Base-by-base conservation (phyloP, 2,113 vertebrate genomes). In the Corydoras sp. region DNA sequence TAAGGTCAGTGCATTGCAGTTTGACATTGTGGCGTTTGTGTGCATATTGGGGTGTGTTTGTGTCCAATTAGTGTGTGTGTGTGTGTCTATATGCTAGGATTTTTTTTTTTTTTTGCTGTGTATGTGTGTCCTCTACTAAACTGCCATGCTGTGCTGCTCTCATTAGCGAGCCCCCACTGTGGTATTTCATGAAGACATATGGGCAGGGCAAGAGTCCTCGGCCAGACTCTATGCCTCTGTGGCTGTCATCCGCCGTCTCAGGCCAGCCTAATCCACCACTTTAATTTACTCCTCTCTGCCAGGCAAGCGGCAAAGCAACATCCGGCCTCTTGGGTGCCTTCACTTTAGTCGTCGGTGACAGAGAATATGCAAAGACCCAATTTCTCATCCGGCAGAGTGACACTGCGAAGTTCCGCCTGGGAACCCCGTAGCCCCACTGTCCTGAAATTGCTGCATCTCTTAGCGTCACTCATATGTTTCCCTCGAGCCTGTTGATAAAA, bases 241-340 rank as follows among this genome's bases (percentile, higher is more conserved):
- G 89, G 91, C 91, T 96, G 93, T 95, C 95, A 94, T 89, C 92
- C 88, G 88, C 90, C 90, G 91, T 97, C 92, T 91, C 80, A 56
- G 82, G 89, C 88, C 83, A 86, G 88, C 88, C 88, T 94, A 92
- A 95, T 94, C 93, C 90, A 89, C 58, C 87, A 88, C 93, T 95
- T 96, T 98, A 95, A 97, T 96, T 96, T 93, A 93, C 93, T 93
- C 89, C 87, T 91, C 90, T 90, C 89, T 89, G 85, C 88, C 89
- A 88, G 89, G 89, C 89, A 85, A 89, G 90, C 86, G 84, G 77
- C 89, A 69, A 92, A 91, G 90, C 89, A 91, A 90, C 83, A 83
- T 69, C 83, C 75, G 87, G 94, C 94, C 95, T 96, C 88, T 66
- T 91, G 95, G 94, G 94, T 91, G 91, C 90, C 91, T 92, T 95